phyloP scores from a whole-genome alignment of 2,113 vertebrate genomes.

The Oreochromis spilurus region DNA sequence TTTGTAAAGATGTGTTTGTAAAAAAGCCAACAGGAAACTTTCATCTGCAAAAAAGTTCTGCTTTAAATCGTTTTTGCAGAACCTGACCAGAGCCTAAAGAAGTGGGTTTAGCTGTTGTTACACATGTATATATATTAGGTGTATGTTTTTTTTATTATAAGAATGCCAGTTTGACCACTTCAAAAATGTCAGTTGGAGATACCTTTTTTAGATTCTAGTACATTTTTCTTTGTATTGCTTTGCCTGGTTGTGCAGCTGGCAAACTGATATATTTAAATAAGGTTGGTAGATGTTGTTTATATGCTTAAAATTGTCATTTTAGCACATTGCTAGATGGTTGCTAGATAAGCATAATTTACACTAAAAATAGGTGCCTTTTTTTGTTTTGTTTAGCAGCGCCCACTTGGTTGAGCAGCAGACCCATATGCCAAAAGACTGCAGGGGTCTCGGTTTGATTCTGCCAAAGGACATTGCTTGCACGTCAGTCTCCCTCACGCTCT shows the following conservation, averaged over 20 bases:
- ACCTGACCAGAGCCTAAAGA: not conserved
- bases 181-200: not conserved
- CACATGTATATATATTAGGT: not conserved
- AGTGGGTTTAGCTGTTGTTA: not conserved
- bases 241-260: not conserved
- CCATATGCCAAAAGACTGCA: not conserved
- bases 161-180: not conserved
- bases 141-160: not conserved
- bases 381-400: fast-evolving
- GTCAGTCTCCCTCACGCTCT: not conserved
- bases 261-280: not conserved
- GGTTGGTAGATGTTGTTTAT: not conserved
- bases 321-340: not conserved
- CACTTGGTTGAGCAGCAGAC: not conserved
- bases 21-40: not conserved
- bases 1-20: not conserved
- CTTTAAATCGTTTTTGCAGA: not conserved
- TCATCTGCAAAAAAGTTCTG: not conserved
- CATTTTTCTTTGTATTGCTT: not conserved
- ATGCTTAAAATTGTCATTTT: not conserved
- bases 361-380: not conserved
- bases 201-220: not conserved
- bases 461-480: not conserved
- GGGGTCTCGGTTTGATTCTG: not conserved
- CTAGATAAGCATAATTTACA: not conserved